Base-by-base conservation (phyloP, 2,113 vertebrate genomes). In the Oreochromis tanganicae region DNA sequence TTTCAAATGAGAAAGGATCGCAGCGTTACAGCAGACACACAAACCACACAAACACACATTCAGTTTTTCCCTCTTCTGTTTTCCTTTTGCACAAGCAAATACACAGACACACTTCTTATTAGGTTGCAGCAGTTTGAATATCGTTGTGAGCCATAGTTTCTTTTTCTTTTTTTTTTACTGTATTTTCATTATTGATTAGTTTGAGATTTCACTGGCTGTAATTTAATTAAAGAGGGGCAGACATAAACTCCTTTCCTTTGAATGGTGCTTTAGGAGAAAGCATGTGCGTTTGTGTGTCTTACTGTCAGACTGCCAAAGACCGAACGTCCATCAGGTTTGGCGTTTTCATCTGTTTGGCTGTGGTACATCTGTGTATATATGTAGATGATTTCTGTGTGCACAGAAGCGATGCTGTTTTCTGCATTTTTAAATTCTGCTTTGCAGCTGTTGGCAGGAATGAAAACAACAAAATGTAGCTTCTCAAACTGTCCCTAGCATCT, bases 161-260 rank as follows among this genome's bases (percentile, higher is more conserved):
- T 93, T 82, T 61, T 29, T 38, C 21, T 91, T 84, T 93, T 82
- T 61, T 29, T 38, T 38, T 91, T 84, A 87, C 54, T 85, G 81
- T 41, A 79, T 90, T 92, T 92, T 90, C 87, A 73, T 88, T 89
- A 87, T 68, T 85, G 87, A 93, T 91, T 88, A 80, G 84, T 91
- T 88, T 85, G 61, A 87, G 84, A 92, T 87, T 91, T 88, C 63
- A 38, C 81, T 85, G 48, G 85, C 24, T 88, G 85, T 93, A 93
- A 90, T 92, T 90, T 91, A 68, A 89, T 90, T 83, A 92, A 93
- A 85, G 43, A 24, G 71, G 59, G 32, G 80, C 24, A 50, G 78
- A 84, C 87, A 84, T 83, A 91, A 86, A 87, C 89, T 85, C 11
- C 16, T 79, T 82, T 81, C 66, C 75, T 90, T 87, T 91, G 86